Evolutionary conservation across 53 echinoderm and acorn worm genomes (phyloP).

Genomic region (Mesocentrotus franciscanus): DNA sequence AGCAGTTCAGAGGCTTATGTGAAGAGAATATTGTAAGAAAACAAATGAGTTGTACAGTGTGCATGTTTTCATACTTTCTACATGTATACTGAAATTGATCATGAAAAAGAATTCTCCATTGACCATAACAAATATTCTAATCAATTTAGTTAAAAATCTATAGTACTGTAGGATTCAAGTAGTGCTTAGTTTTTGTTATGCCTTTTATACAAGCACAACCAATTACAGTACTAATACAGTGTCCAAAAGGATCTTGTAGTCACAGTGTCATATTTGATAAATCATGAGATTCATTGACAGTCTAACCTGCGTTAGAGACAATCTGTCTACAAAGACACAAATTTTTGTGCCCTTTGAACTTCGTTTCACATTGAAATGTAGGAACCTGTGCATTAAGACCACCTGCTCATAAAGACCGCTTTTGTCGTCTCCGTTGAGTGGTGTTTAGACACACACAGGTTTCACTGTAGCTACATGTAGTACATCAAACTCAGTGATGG

Average conservation of each 20-base stretch:
- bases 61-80: not conserved
- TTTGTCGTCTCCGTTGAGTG: too few relatives aligned
- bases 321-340: too few relatives aligned
- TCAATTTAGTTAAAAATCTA: too few relatives aligned
- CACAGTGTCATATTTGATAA: not conserved
- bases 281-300: not conserved
- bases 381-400: too few relatives aligned
- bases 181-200: too few relatives aligned
- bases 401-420: too few relatives aligned
- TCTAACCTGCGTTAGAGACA: too few relatives aligned
- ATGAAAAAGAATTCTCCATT: not conserved
- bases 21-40: constrained; percentile 95
- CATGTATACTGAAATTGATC: not conserved
- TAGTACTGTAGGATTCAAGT: too few relatives aligned
- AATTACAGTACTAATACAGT: not conserved
- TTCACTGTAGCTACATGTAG: not conserved
- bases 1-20: constrained; percentile 96
- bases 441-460: too few relatives aligned
- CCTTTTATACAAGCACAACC: not conserved
- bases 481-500: not conserved
- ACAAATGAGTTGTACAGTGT: not conserved
- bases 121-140: too few relatives aligned
- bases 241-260: not conserved
- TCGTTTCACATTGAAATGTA: too few relatives aligned
- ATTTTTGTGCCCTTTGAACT: too few relatives aligned